phyloP scores from a whole-genome alignment of 2,797 vertebrate species.

The Fistularia commersonii region DNA sequence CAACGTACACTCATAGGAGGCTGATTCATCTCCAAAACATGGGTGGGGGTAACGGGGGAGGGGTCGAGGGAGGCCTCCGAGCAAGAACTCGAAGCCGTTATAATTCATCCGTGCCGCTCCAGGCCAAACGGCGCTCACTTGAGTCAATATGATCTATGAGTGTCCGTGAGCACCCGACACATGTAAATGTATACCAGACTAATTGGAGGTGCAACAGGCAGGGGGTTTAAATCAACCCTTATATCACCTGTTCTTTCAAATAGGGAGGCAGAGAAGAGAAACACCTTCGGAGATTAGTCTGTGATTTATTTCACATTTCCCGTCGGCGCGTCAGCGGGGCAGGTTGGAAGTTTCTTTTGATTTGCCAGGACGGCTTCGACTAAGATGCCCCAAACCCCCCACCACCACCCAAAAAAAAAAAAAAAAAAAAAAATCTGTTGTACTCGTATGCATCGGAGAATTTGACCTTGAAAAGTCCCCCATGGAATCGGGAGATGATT shows the following conservation, averaged over 20 bases:
- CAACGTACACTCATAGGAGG: constrained; percentile 42
- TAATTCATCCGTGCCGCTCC: constrained; percentile 59
- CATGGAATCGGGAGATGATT: too few relatives aligned
- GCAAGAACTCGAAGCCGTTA: constrained; percentile 49
- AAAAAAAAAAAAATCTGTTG: too few relatives aligned
- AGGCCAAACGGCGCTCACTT: constrained; percentile 68
- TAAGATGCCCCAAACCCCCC: too few relatives aligned
- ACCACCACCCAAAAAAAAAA: neutral
- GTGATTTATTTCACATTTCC: constrained; percentile 37
- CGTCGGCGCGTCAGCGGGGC: constrained; percentile 9
- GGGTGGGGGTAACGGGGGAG: too few relatives aligned
- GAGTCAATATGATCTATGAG: constrained; percentile 66
- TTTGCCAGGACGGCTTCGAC: neutral
- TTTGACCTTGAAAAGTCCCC: too few relatives aligned
- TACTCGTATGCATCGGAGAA: too few relatives aligned
- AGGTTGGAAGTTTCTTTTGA: constrained; percentile 1
- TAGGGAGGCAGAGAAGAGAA: constrained; percentile 35
- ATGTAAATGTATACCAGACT: constrained; percentile 59
- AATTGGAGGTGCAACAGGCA: constrained; percentile 59
- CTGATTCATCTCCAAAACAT: constrained; percentile 51
- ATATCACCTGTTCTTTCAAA: constrained; percentile 49
- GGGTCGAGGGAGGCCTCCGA: constrained; percentile 46
- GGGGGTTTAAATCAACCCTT: constrained; percentile 53
- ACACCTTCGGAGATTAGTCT: constrained; percentile 31
- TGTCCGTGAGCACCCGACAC: constrained; percentile 55